Evolutionary conservation across 1,140 invertebrate genomes (phyloP), one percentile per base, ranked within the genome.

Genomic region (Achroia grisella): DNA sequence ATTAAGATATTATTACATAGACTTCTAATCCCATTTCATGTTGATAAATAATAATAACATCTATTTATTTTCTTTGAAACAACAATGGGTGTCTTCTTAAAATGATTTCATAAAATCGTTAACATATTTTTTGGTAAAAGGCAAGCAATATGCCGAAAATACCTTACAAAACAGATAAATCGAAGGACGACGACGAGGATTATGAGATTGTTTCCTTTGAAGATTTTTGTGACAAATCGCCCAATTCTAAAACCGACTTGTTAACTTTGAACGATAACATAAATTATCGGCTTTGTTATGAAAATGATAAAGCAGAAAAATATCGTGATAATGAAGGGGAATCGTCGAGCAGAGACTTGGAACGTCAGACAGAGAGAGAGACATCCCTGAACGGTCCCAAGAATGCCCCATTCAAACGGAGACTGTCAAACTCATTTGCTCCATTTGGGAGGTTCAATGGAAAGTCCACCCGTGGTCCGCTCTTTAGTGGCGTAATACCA

Each of bases 141-240:
- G 17, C 17, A 23, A 6, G 17, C 4, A 74, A 62, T 66, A 81
- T 87, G 85, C 71, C 83, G 44, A 87, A 87, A 72, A 76, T 81
- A 71, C 78, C 82, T 10, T 85, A 78, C 47, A 85, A 85, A 69
- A 53, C 73, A 6, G 84, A 86, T 44, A 78, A 80, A 51, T 51
- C 64, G 8, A 44, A 52, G 9, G 74, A 73, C 31, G 56, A 79
- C n/a, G 71, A 79, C 35, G 80, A 87, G 28, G 85, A 87, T 42
- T 82, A 84, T 31, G 86, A 86, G 55, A 86, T 86, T 44, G 87
- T 89, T 10, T 88, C 87, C 1, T 89, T 89, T 59, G 88, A 89
- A 59, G 85, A 88, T 15, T 89, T 89, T 60, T 87, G 84, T 39
- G 87, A 88, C 56, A 88, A 88, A 57, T 75, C 72, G 17, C 74